Base-by-base conservation (phyloP, 2,113 vertebrate species). In the Alligator sinensis region DNA sequence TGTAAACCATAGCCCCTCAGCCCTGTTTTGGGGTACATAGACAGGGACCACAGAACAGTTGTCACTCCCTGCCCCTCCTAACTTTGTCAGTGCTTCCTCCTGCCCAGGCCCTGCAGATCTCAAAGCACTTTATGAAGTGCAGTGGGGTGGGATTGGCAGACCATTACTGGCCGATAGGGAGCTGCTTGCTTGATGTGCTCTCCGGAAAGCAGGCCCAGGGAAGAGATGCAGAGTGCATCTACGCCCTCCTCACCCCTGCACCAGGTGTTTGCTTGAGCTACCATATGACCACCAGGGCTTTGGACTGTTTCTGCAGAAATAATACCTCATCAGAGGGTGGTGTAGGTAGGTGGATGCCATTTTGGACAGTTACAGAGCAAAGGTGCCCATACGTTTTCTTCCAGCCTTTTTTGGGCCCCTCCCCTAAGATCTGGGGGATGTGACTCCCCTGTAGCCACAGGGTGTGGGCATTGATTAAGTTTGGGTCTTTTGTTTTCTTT, bases 401-500 rank as follows among this genome's bases (percentile, higher is more conserved):
- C 3, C 64, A 27, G 28, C 64, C 64, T 54, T 94, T 86, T 14
- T 72, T 28, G 63, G 9, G 88, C 4, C 2, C 27, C 15, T 82
- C 92, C 16, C 1, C 0, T 82, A 11, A 19, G 28, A 27, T 64
- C 88, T 54, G 63, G 63, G 27, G 27, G 63, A n/a, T 17, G 17
- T 7, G 6, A 66, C 27, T 66, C 28, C 63, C 63, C 13, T 13
- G 63, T 25, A 27, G 12, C 15, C 28, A 27, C 19, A 58, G 84
- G 72, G 16, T 27, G 38, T 54, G 30, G 85, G 15, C 1, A 1
- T 5, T 83, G 57, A 3, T 84, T 85, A 60, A 94, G 38, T 21
- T 28, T 0, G 10, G 5, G 2, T 60, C 2, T 27, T 68, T 1
- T n/a, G 64, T 3, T 25, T 74, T 14, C 14, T 61, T 2, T 70